Percentiles rank a stretch among this genome's conserved stretches.
phyloP scores from a whole-genome alignment of 1,140 invertebrate genomes.

The Daktulosphaira vitifoliae region DNA sequence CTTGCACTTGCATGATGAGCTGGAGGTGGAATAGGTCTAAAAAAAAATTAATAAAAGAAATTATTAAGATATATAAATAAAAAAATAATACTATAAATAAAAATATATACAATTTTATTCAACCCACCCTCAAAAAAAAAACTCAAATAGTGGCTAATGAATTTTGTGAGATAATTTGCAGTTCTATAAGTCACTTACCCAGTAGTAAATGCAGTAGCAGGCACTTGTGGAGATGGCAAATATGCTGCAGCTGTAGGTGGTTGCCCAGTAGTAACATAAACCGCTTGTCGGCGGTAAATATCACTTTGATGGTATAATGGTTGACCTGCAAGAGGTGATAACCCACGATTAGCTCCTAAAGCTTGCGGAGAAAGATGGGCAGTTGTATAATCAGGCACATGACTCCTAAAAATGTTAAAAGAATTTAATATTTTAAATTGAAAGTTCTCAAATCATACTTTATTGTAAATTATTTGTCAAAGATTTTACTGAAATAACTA shows the following conservation, averaged over 20 bases:
- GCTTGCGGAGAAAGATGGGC: conserved; percentile 48
- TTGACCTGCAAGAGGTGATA: conserved; percentile 47
- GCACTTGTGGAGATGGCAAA: conserved; percentile 48
- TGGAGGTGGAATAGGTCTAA: conserved; percentile 65
- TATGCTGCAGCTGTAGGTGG: conserved; percentile 44
- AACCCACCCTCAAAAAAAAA: not conserved
- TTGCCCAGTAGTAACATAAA: conserved; percentile 53
- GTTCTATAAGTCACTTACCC: conserved; percentile 44
- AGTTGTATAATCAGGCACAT: conserved; percentile 38
- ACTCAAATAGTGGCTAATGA: not conserved
- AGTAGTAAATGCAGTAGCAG: conserved; percentile 43
- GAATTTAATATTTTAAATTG: conserved; percentile 21
- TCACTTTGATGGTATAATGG: conserved; percentile 50
- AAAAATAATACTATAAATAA: not conserved
- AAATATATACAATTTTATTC: not conserved
- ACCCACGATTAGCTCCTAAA: conserved; percentile 39
- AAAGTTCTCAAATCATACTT: not conserved
- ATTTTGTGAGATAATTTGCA: not conserved
- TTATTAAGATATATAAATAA: not conserved
- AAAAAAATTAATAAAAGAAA: conserved; percentile 35
- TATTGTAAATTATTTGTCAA: too few species aligned
- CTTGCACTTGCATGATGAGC: conserved; percentile 75
- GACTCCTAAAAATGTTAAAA: not conserved
- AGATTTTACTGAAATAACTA: too few species aligned
- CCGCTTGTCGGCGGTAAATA: conserved; percentile 50